Conservation (phyloP, 2,113 vertebrate genomes). For the Cephalophus harveyi region DNA sequence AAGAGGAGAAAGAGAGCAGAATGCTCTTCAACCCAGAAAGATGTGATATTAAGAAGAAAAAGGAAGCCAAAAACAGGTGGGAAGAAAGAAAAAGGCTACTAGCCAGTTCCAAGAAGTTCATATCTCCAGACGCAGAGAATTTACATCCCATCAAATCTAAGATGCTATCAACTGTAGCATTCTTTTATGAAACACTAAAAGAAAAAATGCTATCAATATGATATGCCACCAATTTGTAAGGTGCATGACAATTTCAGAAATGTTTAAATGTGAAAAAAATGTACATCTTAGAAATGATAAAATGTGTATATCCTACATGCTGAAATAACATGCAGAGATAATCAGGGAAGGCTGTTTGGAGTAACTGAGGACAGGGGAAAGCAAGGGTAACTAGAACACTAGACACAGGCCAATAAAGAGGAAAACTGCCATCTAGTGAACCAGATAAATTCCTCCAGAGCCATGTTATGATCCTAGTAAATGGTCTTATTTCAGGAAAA, state of each 20-base stretch:
- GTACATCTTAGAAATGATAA: not conserved
- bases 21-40: constrained; percentile 29
- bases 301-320: not conserved
- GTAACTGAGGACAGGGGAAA: not conserved
- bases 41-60: not conserved
- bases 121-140: not conserved
- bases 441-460: not conserved
- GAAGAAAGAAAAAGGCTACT: not conserved
- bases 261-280: not conserved
- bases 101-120: not conserved
- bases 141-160: not conserved
- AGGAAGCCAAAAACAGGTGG: not conserved
- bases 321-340: not conserved
- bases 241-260: not conserved
- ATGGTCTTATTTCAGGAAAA: not conserved
- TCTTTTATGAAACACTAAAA: constrained; percentile 18
- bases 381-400: not conserved
- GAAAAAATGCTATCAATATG: constrained; percentile 10
- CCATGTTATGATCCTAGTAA: not conserved
- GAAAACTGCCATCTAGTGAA: not conserved
- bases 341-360: not conserved
- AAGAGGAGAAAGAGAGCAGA: not conserved
- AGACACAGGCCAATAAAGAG: not conserved
- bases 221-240: not conserved
- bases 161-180: not conserved